phyloP scores from a whole-genome alignment of 2,888 invertebrate species.

The Cataglyphis albicans region DNA sequence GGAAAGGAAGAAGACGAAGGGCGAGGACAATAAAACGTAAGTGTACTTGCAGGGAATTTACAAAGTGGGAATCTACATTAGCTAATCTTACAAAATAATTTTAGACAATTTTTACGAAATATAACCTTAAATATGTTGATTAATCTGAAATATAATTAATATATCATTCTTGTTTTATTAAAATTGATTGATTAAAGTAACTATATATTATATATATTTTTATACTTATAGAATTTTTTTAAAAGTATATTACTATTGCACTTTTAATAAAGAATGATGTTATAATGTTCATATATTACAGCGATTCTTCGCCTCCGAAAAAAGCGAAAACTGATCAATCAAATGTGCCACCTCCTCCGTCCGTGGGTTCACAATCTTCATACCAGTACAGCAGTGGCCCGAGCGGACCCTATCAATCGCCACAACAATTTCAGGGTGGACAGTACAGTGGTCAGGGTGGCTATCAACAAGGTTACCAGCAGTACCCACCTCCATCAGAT shows the following conservation, averaged over 20 bases:
- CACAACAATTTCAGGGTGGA: constrained; percentile 85
- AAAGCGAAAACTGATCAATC: constrained; percentile 82
- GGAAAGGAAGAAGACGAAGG: constrained; percentile 89
- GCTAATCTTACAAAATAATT: constrained; percentile 10
- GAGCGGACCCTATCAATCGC: constrained; percentile 83
- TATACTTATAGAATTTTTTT: background rate
- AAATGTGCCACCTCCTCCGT: constrained; percentile 81
- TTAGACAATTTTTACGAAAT: background rate
- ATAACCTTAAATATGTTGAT: background rate
- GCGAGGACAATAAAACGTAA: constrained; percentile 88
- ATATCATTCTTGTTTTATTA: background rate
- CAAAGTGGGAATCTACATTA: background rate
- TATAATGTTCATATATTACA: constrained; percentile 55
- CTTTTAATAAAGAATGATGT: background rate
- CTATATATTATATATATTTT: background rate
- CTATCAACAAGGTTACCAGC: constrained; percentile 86
- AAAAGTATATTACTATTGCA: background rate
- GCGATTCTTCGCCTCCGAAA: constrained; percentile 84
- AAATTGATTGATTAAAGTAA: background rate
- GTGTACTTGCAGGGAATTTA: constrained; percentile 65
- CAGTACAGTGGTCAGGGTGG: constrained; percentile 87
- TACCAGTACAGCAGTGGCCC: constrained; percentile 86
- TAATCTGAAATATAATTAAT: constrained; percentile 3
- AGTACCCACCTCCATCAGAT: constrained; percentile 85
- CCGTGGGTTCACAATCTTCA: constrained; percentile 83